Conservation (phyloP, 1,140 invertebrate species). For the Cotesia vestalis region DNA sequence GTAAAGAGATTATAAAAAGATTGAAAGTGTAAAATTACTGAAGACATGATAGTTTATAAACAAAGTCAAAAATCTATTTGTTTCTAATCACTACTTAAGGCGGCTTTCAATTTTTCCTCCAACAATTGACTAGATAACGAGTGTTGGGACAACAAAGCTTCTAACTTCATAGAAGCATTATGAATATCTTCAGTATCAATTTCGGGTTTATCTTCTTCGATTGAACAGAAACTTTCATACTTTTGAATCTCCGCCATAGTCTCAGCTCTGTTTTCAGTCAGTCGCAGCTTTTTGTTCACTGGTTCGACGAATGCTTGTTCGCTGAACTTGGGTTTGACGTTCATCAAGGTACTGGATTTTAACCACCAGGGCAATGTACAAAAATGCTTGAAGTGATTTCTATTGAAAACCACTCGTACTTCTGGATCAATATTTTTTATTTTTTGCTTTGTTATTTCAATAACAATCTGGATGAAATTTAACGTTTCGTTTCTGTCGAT, state of each 20-base stretch:
- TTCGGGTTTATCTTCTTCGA: constrained; percentile 14
- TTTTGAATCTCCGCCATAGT: constrained; percentile 34
- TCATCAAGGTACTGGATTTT: constrained; percentile 51
- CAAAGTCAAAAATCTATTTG: too few species aligned
- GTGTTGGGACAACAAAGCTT: constrained; percentile 50
- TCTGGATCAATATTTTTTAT: constrained; percentile 46
- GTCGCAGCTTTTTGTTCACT: background rate
- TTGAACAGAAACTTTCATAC: constrained; percentile 28
- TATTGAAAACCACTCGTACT: constrained; percentile 58
- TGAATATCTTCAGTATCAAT: constrained; percentile 42
- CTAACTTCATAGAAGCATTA: constrained; percentile 42
- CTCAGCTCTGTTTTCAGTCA: background rate
- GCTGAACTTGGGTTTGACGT: constrained; percentile 29
- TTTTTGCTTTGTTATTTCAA: constrained; percentile 55
- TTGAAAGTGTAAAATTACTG: too few species aligned
- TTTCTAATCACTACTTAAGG: constrained; percentile 39
- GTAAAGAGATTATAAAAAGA: too few species aligned
- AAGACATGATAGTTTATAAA: too few species aligned
- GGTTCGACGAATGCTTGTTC: background rate
- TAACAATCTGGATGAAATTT: constrained; percentile 54
- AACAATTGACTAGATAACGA: constrained; percentile 44
- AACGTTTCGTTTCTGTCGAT: constrained; percentile 43
- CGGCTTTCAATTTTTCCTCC: constrained; percentile 50
- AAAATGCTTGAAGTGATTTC: constrained; percentile 57
- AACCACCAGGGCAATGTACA: constrained; percentile 61